A percentile compares a stretch with the other conserved stretches of the same genome.
phyloP scores from a whole-genome alignment of 2,888 invertebrate genomes.

The Ypsolopha sequella region DNA sequence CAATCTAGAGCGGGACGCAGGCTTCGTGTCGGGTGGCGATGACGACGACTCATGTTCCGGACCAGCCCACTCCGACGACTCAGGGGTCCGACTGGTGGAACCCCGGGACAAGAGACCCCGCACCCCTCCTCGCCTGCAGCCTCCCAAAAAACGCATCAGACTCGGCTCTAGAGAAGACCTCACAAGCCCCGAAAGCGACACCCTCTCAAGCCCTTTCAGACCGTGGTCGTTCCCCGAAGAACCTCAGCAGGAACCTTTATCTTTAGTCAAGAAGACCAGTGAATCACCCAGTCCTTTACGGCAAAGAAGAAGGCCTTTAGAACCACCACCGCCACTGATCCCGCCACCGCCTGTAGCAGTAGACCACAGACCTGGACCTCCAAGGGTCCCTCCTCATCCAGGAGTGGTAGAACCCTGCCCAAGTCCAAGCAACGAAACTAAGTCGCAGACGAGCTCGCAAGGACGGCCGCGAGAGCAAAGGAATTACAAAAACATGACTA shows the following conservation, averaged over 20 bases:
- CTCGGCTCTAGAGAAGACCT: constrained; percentile 49
- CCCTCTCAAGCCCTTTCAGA: constrained; percentile 67
- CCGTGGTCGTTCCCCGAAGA: constrained; percentile 75
- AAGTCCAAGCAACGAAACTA: neutral
- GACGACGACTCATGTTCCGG: constrained; percentile 74
- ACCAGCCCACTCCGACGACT: constrained; percentile 65
- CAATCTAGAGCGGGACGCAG: constrained; percentile 74
- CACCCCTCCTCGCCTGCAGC: constrained; percentile 52
- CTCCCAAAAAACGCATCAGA: constrained; percentile 80
- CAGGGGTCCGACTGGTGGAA: constrained; percentile 56
- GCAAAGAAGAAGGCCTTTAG: constrained; percentile 42
- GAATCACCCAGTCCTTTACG: constrained; percentile 35
- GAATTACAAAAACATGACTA: constrained; percentile 96
- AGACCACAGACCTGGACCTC: constrained; percentile 33
- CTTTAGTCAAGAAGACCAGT: constrained; percentile 67
- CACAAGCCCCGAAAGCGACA: constrained; percentile 49
- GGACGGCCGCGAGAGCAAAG: constrained; percentile 74
- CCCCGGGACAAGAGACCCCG: constrained; percentile 71
- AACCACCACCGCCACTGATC: constrained; percentile 33
- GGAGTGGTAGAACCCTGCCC: constrained; percentile 43
- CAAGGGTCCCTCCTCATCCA: constrained; percentile 68
- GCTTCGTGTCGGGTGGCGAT: constrained; percentile 81
- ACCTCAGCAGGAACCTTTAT: constrained; percentile 75
- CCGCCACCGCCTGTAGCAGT: constrained; percentile 29
- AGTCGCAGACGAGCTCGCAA: constrained; percentile 17